Evolutionary conservation across 2,797 vertebrate species (phyloP).

Genomic region (Phoeniculus purpureus): DNA sequence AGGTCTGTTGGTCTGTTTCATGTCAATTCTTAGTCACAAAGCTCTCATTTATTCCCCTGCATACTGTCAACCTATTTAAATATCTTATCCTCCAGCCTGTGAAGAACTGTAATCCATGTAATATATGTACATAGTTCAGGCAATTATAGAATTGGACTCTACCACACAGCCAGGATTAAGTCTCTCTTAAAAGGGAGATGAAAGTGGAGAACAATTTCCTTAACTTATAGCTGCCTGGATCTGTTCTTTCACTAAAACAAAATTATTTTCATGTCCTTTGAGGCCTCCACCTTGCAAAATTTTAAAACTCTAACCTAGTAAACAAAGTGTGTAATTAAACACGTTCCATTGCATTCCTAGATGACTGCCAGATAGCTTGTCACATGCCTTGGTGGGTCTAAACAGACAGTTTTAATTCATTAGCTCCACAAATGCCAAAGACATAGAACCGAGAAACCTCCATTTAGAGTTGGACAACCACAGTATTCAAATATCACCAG

Average conservation of each 20-base stretch:
- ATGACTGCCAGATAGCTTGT: not conserved
- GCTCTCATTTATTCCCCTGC: not conserved
- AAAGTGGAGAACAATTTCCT: not conserved
- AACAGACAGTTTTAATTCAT: not conserved
- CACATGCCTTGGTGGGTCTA: not conserved
- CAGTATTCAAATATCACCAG: not conserved
- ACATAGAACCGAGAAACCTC: not conserved
- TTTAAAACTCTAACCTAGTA: not conserved
- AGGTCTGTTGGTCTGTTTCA: not conserved
- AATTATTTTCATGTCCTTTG: not conserved
- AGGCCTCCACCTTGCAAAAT: not conserved
- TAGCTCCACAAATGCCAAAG: constrained; percentile 7
- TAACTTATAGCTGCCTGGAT: not conserved
- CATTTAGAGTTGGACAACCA: not conserved
- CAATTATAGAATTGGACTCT: not conserved
- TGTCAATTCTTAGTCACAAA: not conserved
- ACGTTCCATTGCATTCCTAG: not conserved
- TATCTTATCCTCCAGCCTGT: not conserved
- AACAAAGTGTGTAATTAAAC: not conserved
- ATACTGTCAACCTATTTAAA: not conserved
- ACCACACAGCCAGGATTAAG: not conserved
- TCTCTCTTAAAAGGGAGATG: not conserved
- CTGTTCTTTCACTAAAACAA: not conserved
- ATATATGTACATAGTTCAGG: not conserved
- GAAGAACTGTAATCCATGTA: not conserved